These are phyloP conservation scores for Euzophera pinguis DNA, from an alignment of 2,888 invertebrate species.

Conservation along the genomic window DNA sequence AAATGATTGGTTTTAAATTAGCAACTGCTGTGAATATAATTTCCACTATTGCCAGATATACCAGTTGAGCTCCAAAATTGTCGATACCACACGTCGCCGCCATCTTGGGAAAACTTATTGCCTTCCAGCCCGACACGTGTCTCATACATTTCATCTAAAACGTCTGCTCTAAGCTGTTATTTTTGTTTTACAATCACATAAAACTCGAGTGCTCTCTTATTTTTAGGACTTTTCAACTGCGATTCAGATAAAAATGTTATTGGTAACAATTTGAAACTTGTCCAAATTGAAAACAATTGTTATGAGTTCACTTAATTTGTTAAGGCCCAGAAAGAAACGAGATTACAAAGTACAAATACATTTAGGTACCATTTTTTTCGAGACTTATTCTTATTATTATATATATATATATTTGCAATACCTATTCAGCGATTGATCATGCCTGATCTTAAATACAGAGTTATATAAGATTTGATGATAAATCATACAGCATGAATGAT, in stretches of 20 bases:
- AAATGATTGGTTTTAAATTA: too few relatives aligned
- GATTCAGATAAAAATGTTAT: conserved; percentile 26
- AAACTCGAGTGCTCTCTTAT: conserved; percentile 38
- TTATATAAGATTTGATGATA: too few relatives aligned
- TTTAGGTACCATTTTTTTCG: too few relatives aligned
- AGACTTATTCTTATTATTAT: too few relatives aligned
- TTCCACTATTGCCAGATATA: background rate
- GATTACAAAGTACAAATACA: too few relatives aligned
- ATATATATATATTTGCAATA: too few relatives aligned
- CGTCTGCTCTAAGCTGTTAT: conserved; percentile 28
- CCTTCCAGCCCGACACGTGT: background rate
- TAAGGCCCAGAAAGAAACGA: too few relatives aligned
- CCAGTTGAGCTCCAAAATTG: background rate
- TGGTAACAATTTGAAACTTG: background rate
- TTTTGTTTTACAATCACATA: conserved; percentile 42
- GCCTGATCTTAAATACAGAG: too few relatives aligned
- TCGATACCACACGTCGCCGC: background rate
- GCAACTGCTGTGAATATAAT: background rate
- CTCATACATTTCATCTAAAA: background rate
- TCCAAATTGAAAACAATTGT: background rate
- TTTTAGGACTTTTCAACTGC: conserved; percentile 27
- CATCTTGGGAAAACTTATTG: background rate
- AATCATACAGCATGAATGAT: too few relatives aligned
- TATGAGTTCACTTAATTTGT: too few relatives aligned
- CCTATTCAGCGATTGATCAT: too few relatives aligned